phyloP scores from a whole-genome alignment of 2,797 vertebrate species.

The Chrosomus eos region DNA sequence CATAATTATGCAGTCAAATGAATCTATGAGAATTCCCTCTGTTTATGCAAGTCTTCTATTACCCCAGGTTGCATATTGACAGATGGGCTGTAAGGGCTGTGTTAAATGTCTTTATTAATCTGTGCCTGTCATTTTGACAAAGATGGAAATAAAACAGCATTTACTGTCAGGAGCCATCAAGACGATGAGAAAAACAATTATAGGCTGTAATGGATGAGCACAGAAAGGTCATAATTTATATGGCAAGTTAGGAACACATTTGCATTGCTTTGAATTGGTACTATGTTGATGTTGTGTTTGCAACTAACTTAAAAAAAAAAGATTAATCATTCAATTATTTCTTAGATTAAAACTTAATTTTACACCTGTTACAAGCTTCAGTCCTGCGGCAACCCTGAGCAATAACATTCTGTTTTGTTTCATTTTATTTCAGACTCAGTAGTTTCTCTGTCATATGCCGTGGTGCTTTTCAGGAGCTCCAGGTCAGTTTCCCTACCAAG shows the following conservation, averaged over 20 bases:
- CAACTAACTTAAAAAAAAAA: too few relatives aligned
- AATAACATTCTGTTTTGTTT: conserved; percentile 48
- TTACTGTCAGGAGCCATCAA: conserved; percentile 63
- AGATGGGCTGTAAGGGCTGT: conserved; percentile 73
- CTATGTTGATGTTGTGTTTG: background rate
- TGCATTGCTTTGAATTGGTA: background rate
- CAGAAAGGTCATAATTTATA: conserved; percentile 48
- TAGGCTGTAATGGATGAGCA: conserved; percentile 67
- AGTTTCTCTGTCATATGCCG: conserved; percentile 65
- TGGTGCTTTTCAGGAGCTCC: conserved; percentile 83
- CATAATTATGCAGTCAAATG: background rate
- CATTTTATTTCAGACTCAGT: conserved; percentile 66
- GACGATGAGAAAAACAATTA: conserved; percentile 70
- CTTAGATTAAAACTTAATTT: background rate
- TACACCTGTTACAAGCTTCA: background rate
- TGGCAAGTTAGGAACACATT: background rate
- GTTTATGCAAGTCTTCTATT: conserved; percentile 20
- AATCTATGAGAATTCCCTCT: background rate
- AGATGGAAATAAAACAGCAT: conserved; percentile 75
- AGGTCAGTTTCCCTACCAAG: conserved; percentile 92
- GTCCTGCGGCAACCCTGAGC: background rate
- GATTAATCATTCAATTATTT: background rate
- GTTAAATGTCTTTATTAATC: conserved; percentile 83
- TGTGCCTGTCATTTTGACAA: conserved; percentile 77
- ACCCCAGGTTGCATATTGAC: conserved; percentile 64